Evolutionary conservation across 2,797 vertebrate species (phyloP).

Genomic region (Acipenser oxyrinchus): DNA sequence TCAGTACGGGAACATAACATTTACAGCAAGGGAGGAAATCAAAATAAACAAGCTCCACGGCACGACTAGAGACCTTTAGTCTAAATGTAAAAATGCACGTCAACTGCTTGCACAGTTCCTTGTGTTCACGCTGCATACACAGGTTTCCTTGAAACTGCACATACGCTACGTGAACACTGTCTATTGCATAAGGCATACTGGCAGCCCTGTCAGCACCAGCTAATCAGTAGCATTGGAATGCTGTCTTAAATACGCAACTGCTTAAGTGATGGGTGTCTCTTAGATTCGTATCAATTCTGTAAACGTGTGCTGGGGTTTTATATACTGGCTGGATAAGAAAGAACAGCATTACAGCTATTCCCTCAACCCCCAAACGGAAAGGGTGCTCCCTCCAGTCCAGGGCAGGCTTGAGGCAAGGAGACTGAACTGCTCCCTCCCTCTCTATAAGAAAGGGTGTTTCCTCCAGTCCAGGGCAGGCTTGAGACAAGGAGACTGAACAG

Average conservation of each 20-base stretch:
- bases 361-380: neutral
- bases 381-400: no score
- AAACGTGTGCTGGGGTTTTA: neutral
- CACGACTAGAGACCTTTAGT: no score
- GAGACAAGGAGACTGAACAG: no score
- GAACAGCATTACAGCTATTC: neutral
- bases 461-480: no score
- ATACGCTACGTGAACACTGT: constrained; percentile 39
- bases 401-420: no score
- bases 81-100: constrained; percentile 43
- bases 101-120: constrained; percentile 32
- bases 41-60: no score
- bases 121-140: constrained; percentile 41
- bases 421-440: no score
- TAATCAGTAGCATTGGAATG: constrained; percentile 50
- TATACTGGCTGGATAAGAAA: neutral
- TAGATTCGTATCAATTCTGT: no score
- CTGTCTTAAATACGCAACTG: constrained; percentile 44
- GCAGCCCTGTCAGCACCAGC: constrained; percentile 27
- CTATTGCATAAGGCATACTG: constrained; percentile 44
- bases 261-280: constrained; percentile 5
- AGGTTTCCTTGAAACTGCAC: constrained; percentile 39
- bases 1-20: no score
- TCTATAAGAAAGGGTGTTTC: no score
- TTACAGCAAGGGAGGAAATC: no score